phyloP scores from a whole-genome alignment of 2,797 vertebrate species.

The Acrossocheilus wenchowensis region DNA sequence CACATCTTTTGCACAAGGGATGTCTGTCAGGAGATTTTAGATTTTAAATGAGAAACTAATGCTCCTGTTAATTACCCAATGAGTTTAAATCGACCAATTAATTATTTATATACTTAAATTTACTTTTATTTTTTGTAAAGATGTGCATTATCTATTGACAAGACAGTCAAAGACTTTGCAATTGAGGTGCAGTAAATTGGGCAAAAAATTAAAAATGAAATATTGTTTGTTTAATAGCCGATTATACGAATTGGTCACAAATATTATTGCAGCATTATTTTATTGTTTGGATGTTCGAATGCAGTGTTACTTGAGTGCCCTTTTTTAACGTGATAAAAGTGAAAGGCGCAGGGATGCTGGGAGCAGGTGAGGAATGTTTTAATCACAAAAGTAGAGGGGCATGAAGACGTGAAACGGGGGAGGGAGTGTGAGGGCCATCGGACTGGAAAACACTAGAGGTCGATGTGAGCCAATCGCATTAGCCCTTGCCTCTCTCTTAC shows the following conservation, averaged over 20 bases:
- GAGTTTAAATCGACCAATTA: background rate
- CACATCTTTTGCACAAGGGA: background rate
- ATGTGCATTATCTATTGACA: background rate
- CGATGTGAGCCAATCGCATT: constrained; percentile 64
- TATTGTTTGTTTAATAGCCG: background rate
- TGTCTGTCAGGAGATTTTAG: background rate
- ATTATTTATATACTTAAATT: background rate
- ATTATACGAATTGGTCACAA: background rate
- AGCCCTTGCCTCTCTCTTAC: constrained; percentile 60
- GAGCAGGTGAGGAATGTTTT: constrained; percentile 24
- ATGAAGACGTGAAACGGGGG: constrained; percentile 24
- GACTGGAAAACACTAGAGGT: constrained; percentile 57
- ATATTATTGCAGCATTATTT: background rate
- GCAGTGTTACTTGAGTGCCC: background rate
- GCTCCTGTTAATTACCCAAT: background rate
- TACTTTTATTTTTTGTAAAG: too few relatives aligned
- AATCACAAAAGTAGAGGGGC: constrained; percentile 33
- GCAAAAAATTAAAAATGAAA: background rate
- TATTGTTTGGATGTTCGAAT: background rate
- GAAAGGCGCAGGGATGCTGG: background rate
- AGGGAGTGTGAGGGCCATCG: constrained; percentile 56
- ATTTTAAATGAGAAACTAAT: background rate
- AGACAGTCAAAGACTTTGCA: background rate
- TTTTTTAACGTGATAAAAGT: background rate
- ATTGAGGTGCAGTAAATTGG: background rate